These are phyloP conservation scores for Drosophila ananassae DNA, from an alignment of 1,140 invertebrate genomes.

Conservation along the genomic window DNA sequence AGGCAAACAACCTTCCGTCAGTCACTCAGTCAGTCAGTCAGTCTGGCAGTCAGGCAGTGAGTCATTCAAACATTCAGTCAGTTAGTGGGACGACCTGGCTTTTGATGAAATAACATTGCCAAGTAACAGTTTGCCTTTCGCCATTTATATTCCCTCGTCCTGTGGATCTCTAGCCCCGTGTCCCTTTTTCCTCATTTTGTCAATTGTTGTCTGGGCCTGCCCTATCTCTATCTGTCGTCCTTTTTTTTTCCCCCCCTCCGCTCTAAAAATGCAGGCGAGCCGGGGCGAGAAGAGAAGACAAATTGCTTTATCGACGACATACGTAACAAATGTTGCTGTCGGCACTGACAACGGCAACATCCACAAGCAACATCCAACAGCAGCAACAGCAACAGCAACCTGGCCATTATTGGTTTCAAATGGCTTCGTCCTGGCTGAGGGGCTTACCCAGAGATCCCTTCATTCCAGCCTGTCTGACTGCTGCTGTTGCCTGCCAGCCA, in stretches of 20 bases:
- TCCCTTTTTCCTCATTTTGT: slow-evolving; percentile 54
- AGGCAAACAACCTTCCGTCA: slow-evolving; percentile 21
- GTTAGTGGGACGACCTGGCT: slow-evolving; percentile 39
- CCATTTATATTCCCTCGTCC: slow-evolving; percentile 45
- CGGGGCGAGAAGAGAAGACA: slow-evolving; percentile 72
- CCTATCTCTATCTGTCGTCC: slow-evolving; percentile 29
- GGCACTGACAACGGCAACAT: slow-evolving; percentile 73
- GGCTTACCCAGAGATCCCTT: slow-evolving; percentile 20
- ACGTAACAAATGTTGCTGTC: slow-evolving; percentile 82
- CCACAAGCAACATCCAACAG: slow-evolving; percentile 13
- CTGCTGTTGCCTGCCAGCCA: slow-evolving; percentile 17
- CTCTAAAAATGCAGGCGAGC: slow-evolving; percentile 59
- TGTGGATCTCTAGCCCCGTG: slow-evolving; percentile 34
- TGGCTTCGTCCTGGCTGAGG: slow-evolving; percentile 54
- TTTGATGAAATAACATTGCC: slow-evolving; percentile 81
- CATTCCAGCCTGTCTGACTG: not conserved
- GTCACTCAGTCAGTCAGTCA: slow-evolving; percentile 5
- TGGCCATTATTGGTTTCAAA: slow-evolving; percentile 80
- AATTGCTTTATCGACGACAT: slow-evolving; percentile 83
- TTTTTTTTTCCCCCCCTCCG: slow-evolving; percentile 6
- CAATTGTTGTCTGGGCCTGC: slow-evolving; percentile 72
- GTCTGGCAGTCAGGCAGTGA: slow-evolving; percentile 12
- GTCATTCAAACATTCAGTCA: not conserved
- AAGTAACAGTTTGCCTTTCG: slow-evolving; percentile 73
- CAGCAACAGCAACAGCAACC: slow-evolving; percentile 35